Base-by-base conservation (phyloP, 2,888 invertebrate species). In the Aphrophora alni region DNA sequence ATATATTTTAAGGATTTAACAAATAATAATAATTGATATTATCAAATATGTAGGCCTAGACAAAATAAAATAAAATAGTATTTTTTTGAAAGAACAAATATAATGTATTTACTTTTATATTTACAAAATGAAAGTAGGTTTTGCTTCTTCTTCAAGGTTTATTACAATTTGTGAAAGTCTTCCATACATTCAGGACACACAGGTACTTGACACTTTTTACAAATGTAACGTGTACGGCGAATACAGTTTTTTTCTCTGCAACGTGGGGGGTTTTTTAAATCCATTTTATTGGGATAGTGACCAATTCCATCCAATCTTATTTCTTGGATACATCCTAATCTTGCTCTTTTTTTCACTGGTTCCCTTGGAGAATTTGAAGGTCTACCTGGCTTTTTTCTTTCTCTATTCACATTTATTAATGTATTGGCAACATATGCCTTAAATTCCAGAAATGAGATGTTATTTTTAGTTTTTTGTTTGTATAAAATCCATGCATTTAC, bases 401-500 rank as follows among this genome's bases (percentile, higher is more conserved):
- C 44, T 44, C 17, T 44, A 44, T 44, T 44, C 17, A 44, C 17
- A 44, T 44, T 44, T 10, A 44, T 10, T 17, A 75, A 38, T 5
- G 38, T n/a, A 21, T 75, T 75, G 4, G 75, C 75, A 33, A 75
- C 24, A 24, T 8, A 17, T 4, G 75, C 75, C 24, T 75, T 75
- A 38, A 75, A 75, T 38, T 75, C 75, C 24, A 75, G 25, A 38
- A 75, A 75, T n/a, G 75, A 38, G 27, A 75, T 75, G 17, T 38
- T 75, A 25, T 28, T 33, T 17, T 3, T 4, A 4, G 38, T 75
- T 75, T 75, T 17, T 38, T 78, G n/a, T 81, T 73, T 81, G 74
- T 78, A 83, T 38, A 81, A 59, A 14, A 81, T 68, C 81, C 81
- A 83, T 33, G 82, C 59, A 77, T 83, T 83, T n/a, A 82, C 80